phyloP scores from a whole-genome alignment of 2,888 invertebrate species.

The Unio pictorum region DNA sequence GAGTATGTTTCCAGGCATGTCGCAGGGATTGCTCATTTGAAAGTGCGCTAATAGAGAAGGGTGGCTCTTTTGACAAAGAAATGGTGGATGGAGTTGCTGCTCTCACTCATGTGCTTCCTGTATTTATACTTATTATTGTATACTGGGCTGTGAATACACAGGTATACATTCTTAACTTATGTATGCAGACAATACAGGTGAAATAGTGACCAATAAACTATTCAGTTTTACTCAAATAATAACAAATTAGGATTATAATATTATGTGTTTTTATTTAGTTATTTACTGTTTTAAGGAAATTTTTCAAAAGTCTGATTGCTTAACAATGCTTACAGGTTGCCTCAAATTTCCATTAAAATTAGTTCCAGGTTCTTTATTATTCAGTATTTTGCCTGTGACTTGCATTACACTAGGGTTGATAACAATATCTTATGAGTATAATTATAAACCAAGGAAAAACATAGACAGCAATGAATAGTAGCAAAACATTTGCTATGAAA shows the following conservation, averaged over 20 bases:
- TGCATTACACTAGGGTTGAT: too few species aligned
- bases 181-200: neutral
- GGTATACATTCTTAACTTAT: slow-evolving; percentile 29
- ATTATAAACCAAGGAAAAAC: too few species aligned
- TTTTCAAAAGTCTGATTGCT: too few species aligned
- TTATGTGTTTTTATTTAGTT: too few species aligned
- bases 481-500: too few species aligned
- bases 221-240: neutral
- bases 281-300: too few species aligned
- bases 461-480: too few species aligned
- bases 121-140: slow-evolving; percentile 55
- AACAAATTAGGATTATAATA: neutral
- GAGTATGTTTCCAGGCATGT: slow-evolving; percentile 39
- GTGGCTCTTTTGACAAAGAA: slow-evolving; percentile 50
- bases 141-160: slow-evolving; percentile 63
- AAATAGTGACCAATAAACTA: neutral
- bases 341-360: too few species aligned
- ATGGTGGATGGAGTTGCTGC: slow-evolving; percentile 57
- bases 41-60: slow-evolving; percentile 39
- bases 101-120: slow-evolving; percentile 54
- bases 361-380: too few species aligned
- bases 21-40: slow-evolving; percentile 23
- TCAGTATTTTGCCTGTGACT: too few species aligned
- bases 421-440: too few species aligned
- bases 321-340: too few species aligned